phyloP scores from a whole-genome alignment of 2,888 invertebrate genomes.

The Caenorhabditis sp. region DNA sequence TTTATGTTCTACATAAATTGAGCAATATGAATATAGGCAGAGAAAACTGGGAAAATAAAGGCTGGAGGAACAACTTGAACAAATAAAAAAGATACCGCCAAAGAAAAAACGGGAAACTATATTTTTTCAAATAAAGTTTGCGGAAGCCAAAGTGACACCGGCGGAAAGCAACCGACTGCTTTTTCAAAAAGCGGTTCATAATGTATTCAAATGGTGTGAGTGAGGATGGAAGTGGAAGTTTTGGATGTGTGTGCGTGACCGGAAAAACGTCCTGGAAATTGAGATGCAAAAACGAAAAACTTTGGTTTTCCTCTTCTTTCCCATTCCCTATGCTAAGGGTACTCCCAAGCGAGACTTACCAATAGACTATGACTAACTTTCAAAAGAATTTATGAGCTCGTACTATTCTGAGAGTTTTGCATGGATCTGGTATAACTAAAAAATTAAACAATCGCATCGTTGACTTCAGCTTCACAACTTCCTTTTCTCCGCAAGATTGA shows the following conservation, averaged over 20 bases:
- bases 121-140: conserved; percentile 31
- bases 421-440: too few relatives aligned
- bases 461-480: too few relatives aligned
- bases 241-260: conserved; percentile 36
- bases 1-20: too few relatives aligned
- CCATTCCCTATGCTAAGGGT: background rate
- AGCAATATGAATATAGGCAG: conserved; percentile 29
- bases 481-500: too few relatives aligned
- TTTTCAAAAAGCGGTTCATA: conserved; percentile 24
- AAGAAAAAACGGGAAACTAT: conserved; percentile 3
- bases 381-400: conserved; percentile 30
- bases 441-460: too few relatives aligned
- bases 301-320: conserved; percentile 8
- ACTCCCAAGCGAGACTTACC: background rate
- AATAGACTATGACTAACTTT: background rate
- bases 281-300: conserved; percentile 18
- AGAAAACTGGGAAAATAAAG: conserved; percentile 13
- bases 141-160: conserved; percentile 41
- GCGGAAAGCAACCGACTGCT: conserved; percentile 12
- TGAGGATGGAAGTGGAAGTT: conserved; percentile 21
- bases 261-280: conserved; percentile 22
- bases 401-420: too few relatives aligned
- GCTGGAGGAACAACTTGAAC: background rate
- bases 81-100: conserved; percentile 22
- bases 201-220: conserved; percentile 49